Conservation (phyloP, 2,113 vertebrate species). For the Epinephelus lanceolatus region DNA sequence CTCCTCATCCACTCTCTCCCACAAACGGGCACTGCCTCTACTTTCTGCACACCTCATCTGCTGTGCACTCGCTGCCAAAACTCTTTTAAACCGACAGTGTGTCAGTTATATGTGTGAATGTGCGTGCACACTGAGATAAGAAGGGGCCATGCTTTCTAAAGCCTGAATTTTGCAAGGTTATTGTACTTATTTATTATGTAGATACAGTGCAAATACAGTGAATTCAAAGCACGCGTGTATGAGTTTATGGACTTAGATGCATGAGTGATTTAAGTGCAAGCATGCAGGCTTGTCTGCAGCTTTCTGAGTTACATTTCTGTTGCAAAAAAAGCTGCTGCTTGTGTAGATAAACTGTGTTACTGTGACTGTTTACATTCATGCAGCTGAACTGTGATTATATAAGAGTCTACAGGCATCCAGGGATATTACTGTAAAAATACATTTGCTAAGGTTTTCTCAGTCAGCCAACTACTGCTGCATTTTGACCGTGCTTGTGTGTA, state of each 20-base stretch:
- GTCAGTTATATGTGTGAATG: background rate
- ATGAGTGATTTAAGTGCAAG: background rate
- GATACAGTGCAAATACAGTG: background rate
- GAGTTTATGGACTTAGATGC: background rate
- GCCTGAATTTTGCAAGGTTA: background rate
- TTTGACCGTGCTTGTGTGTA: constrained; percentile 31
- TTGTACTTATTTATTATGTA: background rate
- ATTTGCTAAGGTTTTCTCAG: constrained; percentile 2
- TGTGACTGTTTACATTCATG: background rate
- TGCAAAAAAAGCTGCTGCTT: background rate
- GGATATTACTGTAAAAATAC: constrained; percentile 10
- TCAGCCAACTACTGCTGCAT: background rate
- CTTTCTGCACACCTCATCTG: constrained; percentile 13
- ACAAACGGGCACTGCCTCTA: background rate
- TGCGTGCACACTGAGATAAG: background rate
- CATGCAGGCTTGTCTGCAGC: background rate
- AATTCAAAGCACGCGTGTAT: background rate
- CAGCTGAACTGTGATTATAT: background rate
- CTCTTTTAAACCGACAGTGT: background rate
- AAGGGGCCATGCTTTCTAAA: background rate
- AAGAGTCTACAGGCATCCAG: background rate
- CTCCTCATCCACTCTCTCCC: constrained; percentile 5
- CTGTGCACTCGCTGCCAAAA: constrained; percentile 5
- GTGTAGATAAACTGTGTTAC: constrained; percentile 10
- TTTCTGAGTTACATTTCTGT: background rate